Conservation (phyloP, 1,140 invertebrate genomes). For the Platyura marginata region DNA sequence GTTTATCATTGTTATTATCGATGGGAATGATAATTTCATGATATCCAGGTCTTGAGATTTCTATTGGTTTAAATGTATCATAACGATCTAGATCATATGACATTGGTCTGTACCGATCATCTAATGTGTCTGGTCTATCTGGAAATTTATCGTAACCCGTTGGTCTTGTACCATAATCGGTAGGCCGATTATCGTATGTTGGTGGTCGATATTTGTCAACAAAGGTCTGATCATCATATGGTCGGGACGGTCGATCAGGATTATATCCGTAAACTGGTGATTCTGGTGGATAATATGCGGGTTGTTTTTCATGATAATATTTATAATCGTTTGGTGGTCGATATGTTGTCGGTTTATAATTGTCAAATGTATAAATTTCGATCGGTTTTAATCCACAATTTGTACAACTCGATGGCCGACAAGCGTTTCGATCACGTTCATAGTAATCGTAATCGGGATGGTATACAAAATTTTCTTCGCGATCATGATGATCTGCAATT, state of each 20-base stretch:
- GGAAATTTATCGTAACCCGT: not conserved
- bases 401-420: conserved; percentile 16
- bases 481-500: conserved; percentile 17
- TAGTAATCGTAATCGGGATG: conserved; percentile 62
- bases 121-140: not conserved
- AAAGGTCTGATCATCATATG: not conserved
- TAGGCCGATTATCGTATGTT: not conserved
- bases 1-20: not conserved
- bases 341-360: not conserved
- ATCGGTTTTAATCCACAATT: conserved; percentile 13
- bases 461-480: conserved; percentile 21
- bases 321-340: conserved; percentile 6
- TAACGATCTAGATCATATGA: conserved; percentile 2
- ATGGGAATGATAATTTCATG: not conserved
- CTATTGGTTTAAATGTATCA: conserved; percentile 1
- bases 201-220: conserved; percentile 1
- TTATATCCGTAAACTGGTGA: too few species aligned
- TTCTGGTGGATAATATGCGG: not conserved
- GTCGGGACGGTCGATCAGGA: not conserved
- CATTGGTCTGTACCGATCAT: not conserved
- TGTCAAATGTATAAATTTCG: conserved; percentile 8
- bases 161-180: not conserved
- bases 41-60: not conserved
- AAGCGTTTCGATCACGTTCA: conserved; percentile 42
- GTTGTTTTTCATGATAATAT: not conserved